Percentiles rank a stretch among this genome's conserved stretches.
Conservation (phyloP, 2,113 vertebrate species). For the Calyptomena viridis region DNA sequence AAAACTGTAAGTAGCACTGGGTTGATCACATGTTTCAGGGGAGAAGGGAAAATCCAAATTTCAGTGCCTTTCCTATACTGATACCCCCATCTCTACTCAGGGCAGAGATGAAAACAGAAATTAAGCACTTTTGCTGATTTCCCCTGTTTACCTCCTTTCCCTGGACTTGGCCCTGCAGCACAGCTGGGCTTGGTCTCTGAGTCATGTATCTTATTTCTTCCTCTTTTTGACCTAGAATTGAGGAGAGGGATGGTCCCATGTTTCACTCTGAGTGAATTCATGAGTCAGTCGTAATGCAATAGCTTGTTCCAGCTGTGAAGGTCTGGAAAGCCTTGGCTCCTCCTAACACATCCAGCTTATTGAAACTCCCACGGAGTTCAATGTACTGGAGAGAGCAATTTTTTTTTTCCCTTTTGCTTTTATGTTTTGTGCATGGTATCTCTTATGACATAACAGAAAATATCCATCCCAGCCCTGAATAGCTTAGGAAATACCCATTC, state of each 20-base stretch:
- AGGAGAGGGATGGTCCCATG: background rate
- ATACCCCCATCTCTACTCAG: background rate
- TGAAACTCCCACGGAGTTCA: background rate
- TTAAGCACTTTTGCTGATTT: background rate
- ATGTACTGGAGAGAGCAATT: background rate
- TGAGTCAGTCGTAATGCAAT: background rate
- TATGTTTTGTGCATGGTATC: background rate
- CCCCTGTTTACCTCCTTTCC: background rate
- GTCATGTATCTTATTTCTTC: background rate
- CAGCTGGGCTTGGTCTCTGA: background rate
- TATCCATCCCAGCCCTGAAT: background rate
- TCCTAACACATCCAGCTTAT: background rate
- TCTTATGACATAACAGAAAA: background rate
- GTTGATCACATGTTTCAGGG: background rate
- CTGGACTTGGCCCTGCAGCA: background rate
- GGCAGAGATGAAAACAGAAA: background rate
- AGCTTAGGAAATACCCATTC: background rate
- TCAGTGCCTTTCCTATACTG: background rate
- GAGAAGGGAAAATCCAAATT: background rate
- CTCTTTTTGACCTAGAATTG: background rate
- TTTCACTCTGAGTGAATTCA: background rate
- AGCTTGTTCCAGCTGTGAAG: background rate
- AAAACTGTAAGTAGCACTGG: constrained; percentile 88
- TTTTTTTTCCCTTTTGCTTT: background rate
- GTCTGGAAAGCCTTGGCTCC: background rate